Evolutionary conservation across 1,140 invertebrate genomes (phyloP), one percentile per base, ranked within the genome.

Genomic region (Tribolium castaneum): DNA sequence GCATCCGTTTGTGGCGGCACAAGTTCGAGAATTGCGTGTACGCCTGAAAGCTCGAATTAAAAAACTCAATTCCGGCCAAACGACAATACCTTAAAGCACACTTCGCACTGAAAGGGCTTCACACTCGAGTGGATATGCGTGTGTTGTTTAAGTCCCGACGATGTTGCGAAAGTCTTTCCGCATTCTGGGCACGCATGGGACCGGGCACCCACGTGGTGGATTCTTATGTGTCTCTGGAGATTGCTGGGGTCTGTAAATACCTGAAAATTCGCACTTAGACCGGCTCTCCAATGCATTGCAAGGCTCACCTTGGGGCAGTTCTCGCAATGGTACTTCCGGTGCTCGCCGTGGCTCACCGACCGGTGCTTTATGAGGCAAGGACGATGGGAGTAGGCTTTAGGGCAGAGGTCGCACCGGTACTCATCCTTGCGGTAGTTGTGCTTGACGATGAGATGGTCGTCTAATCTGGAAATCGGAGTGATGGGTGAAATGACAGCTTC

Each of bases 11-110:
- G 89, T 99, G 99, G 13, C 99, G 93, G 86, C 99, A 99, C 81
- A 99, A 90, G 87, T 99, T 99, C 9, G 98, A 99, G 87, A 99
- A 99, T 89, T 99, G 99, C 0, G 99, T 99, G 89, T 99, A 99
- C 1, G 97, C 93, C 91, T 97, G 86, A 88, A 90, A 74, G 54
- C 78, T 56, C 14, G n/a, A 25, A 54, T 73, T 54, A 25, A 52
- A 13, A 62, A 22, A 7, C 16, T 6, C n/a, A 22, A 62, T 2
- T 62, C 1, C 1, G 19, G 16, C 52, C 25, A 30, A 34, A 12
- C 1, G 54, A 70, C 34, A 4, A 16, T n/a, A 92, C 91, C 89
- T 96, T 96, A 82, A 92, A 93, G 87, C 94, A 96, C 62, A 97
- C 96, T 86, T 97, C 95, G 87, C 96, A 98, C 89, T 95, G 94